Evolutionary conservation across 2,888 invertebrate genomes (phyloP).

Genomic region (Malthinus flaveolus): DNA sequence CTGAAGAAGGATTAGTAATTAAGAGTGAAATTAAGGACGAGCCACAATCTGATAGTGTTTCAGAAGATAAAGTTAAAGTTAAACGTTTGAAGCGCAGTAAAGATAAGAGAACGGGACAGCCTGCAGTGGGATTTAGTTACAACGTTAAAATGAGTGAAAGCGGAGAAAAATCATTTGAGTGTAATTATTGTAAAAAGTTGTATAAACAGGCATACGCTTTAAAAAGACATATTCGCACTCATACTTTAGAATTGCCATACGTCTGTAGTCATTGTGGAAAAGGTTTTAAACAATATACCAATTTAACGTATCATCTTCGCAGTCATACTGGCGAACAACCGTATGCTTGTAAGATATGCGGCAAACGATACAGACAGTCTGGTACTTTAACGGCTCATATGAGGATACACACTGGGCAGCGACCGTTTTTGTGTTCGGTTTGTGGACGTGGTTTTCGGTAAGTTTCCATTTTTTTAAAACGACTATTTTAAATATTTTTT

Average conservation of each 20-base stretch:
- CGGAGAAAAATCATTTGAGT: conserved; percentile 33
- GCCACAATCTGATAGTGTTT: conserved; percentile 4
- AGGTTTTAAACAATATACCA: conserved; percentile 45
- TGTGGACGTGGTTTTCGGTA: conserved; percentile 44
- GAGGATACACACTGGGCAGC: conserved; percentile 48
- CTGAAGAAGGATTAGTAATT: conserved; percentile 7
- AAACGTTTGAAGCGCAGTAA: conserved; percentile 16
- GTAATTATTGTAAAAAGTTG: conserved; percentile 32
- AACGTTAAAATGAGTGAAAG: conserved; percentile 23
- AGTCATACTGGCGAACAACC: conserved; percentile 47
- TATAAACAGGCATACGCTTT: conserved; percentile 42
- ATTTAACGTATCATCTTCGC: conserved; percentile 45
- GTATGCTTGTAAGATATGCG: conserved; percentile 46
- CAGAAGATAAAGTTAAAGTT: conserved; percentile 11
- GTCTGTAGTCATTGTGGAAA: conserved; percentile 48
- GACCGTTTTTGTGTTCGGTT: conserved; percentile 42
- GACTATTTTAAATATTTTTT: neutral
- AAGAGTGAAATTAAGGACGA: conserved; percentile 22
- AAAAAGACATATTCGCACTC: conserved; percentile 47
- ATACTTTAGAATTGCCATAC: conserved; percentile 48
- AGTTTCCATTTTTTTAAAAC: neutral
- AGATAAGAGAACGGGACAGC: conserved; percentile 10
- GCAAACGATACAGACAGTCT: conserved; percentile 47
- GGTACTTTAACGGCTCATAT: conserved; percentile 49
- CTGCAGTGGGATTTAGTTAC: conserved; percentile 15